A percentile compares a stretch with the other conserved stretches of the same genome.
Evolutionary conservation across 2,797 vertebrate genomes (phyloP).

Genomic region (Melanotaenia maccullochi): DNA sequence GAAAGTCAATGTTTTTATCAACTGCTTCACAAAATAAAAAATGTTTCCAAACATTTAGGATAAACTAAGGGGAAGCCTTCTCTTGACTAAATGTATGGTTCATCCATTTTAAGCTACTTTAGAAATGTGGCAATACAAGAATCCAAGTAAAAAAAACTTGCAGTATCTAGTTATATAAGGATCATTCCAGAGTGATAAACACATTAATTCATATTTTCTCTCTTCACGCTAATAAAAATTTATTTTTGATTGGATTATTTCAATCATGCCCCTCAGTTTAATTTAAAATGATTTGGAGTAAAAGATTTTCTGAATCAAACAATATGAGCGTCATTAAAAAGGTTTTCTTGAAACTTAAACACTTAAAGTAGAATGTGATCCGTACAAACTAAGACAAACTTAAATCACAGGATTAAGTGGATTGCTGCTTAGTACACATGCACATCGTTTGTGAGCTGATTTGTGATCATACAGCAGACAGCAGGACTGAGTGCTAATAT

Average conservation of each 20-base stretch:
- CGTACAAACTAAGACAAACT: background rate
- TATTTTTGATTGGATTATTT: too few relatives aligned
- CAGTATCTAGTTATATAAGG: too few relatives aligned
- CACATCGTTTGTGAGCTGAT: constrained; percentile 50
- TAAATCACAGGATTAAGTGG: constrained; percentile 36
- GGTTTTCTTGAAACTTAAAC: constrained; percentile 3
- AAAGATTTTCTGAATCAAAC: background rate
- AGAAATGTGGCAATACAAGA: too few relatives aligned
- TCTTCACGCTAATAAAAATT: too few relatives aligned
- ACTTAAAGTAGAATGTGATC: constrained; percentile 2
- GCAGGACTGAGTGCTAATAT: constrained; percentile 67
- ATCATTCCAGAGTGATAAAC: too few relatives aligned
- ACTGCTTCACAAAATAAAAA: too few relatives aligned
- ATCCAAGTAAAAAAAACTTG: too few relatives aligned
- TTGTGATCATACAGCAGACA: constrained; percentile 42
- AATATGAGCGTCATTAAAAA: background rate
- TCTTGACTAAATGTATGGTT: background rate
- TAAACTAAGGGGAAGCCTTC: background rate
- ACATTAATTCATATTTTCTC: too few relatives aligned
- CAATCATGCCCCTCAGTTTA: background rate
- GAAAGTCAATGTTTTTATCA: too few relatives aligned
- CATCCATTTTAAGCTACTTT: background rate
- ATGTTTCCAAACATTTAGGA: background rate
- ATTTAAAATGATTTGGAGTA: background rate
- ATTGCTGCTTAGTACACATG: constrained; percentile 30